These are phyloP conservation scores for Lichenostomus cassidix DNA, from an alignment of 2,113 vertebrate genomes.

Conservation along the genomic window DNA sequence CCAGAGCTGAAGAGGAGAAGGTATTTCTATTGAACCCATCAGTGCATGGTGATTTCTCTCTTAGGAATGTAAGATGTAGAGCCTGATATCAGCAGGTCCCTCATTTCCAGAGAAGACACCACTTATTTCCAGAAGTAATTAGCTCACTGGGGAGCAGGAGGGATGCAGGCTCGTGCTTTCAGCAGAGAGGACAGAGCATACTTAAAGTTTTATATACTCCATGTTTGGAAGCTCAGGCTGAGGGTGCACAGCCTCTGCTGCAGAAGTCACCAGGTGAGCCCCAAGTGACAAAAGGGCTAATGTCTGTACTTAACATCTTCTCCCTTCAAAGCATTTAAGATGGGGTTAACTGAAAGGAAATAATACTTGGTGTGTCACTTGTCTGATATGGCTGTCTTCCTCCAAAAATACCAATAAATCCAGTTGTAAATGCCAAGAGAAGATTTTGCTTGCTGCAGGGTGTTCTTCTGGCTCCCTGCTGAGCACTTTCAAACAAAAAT, in stretches of 20 bases:
- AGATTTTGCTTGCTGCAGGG: background rate
- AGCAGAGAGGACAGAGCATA: background rate
- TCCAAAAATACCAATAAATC: background rate
- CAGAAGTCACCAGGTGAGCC: background rate
- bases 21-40: background rate
- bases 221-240: background rate
- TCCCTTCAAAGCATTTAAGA: background rate
- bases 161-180: background rate
- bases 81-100: background rate
- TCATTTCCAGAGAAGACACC: background rate
- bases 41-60: background rate
- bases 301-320: background rate
- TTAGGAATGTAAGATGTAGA: background rate
- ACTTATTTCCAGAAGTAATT: background rate
- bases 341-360: background rate
- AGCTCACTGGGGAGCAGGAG: background rate
- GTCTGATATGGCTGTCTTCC: background rate
- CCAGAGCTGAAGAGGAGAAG: background rate
- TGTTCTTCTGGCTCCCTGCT: background rate
- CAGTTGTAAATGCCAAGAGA: background rate
- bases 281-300: background rate
- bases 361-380: background rate
- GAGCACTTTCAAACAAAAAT: background rate
- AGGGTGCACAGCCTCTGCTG: background rate
- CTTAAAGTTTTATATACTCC: background rate